These are phyloP conservation scores for Phyllostomus discolor DNA, from an alignment of 2,113 vertebrate species.

Conservation along the genomic window DNA sequence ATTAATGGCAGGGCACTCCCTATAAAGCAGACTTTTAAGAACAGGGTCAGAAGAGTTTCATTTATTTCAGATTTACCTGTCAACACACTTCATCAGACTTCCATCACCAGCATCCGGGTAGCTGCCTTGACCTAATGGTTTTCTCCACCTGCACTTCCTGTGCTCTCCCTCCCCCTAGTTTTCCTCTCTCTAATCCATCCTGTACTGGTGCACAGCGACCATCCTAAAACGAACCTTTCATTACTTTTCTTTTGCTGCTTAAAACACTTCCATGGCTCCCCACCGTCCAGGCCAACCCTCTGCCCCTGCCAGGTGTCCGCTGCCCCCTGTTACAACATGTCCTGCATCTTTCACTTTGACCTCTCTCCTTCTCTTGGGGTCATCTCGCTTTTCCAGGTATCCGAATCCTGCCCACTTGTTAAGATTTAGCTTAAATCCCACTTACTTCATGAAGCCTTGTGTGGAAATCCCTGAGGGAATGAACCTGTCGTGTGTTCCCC, in stretches of 20 bases:
- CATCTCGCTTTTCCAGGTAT: background rate
- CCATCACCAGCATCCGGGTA: background rate
- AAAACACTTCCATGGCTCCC: background rate
- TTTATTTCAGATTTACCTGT: background rate
- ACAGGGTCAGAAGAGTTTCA: background rate
- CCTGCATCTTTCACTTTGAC: background rate
- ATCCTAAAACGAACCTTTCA: background rate
- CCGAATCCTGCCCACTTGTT: background rate
- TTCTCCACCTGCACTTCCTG: background rate
- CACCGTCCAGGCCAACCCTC: background rate
- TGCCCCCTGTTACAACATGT: background rate
- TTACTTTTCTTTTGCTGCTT: constrained; percentile 23
- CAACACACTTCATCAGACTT: background rate
- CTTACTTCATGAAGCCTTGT: background rate
- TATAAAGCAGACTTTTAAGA: background rate
- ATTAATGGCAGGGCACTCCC: background rate
- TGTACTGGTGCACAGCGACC: background rate
- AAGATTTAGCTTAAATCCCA: background rate
- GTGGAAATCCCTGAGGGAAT: background rate
- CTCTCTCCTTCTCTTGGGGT: background rate
- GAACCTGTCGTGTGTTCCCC: no score
- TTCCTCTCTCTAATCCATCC: background rate
- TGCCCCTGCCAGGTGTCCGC: background rate
- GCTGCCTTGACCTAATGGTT: background rate
- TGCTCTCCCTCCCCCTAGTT: no score